A percentile compares a stretch with the other conserved stretches of the same genome.
Conservation (phyloP, 2,797 vertebrate species). For the Sebastolobus alascanus region DNA sequence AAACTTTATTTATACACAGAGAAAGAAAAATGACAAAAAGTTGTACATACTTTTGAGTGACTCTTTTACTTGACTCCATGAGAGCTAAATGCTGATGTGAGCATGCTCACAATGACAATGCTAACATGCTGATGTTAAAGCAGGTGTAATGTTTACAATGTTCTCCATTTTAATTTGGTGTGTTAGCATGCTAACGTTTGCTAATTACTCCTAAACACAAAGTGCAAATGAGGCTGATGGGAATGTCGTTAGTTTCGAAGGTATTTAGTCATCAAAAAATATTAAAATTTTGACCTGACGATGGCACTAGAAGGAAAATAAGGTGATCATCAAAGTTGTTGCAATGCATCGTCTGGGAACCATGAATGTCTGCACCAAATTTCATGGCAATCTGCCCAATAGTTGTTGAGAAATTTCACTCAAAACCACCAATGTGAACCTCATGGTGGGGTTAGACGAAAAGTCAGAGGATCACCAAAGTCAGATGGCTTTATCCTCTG, state of each 20-base stretch:
- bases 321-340: neutral
- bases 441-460: neutral
- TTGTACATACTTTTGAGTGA: neutral
- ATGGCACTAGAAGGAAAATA: neutral
- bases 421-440: neutral
- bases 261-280: neutral
- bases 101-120: neutral
- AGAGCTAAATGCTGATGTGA: neutral
- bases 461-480: too few species aligned
- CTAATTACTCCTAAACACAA: neutral
- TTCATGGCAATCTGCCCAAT: neutral
- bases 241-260: neutral
- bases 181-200: neutral
- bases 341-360: neutral
- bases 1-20: neutral
- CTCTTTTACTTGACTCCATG: too few species aligned
- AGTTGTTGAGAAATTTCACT: neutral
- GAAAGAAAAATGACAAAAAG: neutral
- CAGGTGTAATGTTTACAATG: neutral
- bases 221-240: neutral
- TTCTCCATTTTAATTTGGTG: neutral
- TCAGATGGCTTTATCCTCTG: too few species aligned
- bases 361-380: neutral
- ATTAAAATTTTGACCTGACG: neutral
- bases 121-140: neutral